Percentiles rank a stretch among this genome's conserved stretches.
These are phyloP conservation scores for Oscheius sp. DNA, from an alignment of 2,888 invertebrate genomes.

Conservation along the genomic window DNA sequence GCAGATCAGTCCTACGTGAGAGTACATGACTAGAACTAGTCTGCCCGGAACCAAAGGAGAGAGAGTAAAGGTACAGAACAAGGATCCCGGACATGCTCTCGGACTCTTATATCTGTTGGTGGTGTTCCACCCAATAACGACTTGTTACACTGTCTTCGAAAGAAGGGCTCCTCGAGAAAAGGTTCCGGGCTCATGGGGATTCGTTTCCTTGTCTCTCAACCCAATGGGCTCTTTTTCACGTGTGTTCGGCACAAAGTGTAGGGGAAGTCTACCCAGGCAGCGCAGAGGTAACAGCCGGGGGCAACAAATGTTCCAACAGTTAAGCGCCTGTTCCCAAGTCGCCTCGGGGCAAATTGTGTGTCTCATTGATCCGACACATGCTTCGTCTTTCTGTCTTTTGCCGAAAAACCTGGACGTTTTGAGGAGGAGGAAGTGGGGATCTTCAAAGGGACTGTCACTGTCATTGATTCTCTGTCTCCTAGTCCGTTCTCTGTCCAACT, in stretches of 20 bases:
- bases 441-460: no score
- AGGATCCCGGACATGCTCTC: no score
- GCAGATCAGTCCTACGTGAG: not conserved
- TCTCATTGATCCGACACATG: not conserved
- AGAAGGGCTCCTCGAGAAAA: not conserved
- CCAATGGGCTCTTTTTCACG: slow-evolving; percentile 23
- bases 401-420: not conserved
- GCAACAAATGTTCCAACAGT: slow-evolving; percentile 32
- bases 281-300: slow-evolving; percentile 9
- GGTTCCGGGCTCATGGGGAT: not conserved
- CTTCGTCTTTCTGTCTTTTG: not conserved
- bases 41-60: no score
- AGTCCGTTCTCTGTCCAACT: no score
- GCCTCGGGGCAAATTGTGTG: slow-evolving; percentile 18
- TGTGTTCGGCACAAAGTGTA: slow-evolving; percentile 28
- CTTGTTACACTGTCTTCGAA: no score
- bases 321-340: slow-evolving; percentile 23
- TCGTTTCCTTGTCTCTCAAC: slow-evolving; percentile 11
- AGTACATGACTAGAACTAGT: no score
- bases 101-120: no score
- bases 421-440: no score
- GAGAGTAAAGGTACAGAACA: no score
- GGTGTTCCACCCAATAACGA: no score
- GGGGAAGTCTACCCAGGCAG: slow-evolving; percentile 26
- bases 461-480: no score